These are phyloP conservation scores for Agapornis roseicollis DNA, from an alignment of 2,113 vertebrate species.

Conservation along the genomic window DNA sequence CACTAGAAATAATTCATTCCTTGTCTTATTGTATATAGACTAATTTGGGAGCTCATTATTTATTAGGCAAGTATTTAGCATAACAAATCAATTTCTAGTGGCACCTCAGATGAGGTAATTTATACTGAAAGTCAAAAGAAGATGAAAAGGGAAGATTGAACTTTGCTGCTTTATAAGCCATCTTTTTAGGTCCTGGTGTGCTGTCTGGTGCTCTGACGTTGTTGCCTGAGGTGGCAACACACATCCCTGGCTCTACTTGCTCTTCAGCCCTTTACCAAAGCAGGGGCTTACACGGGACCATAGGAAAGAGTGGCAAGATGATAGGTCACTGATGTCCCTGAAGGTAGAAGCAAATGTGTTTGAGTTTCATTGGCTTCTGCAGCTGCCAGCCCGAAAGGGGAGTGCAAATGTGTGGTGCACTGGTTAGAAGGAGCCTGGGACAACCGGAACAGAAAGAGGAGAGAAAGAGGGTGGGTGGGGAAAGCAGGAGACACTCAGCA, in stretches of 20 bases:
- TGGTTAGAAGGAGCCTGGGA: not conserved
- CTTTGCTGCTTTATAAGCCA: constrained; percentile 5
- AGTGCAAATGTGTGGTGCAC: too few species aligned
- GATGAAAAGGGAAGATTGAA: constrained; percentile 62
- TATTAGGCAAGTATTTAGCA: constrained; percentile 79
- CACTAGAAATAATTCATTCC: constrained; percentile 72
- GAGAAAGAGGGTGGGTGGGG: too few species aligned
- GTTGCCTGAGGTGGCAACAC: not conserved
- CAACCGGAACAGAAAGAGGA: not conserved
- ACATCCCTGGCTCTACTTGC: not conserved
- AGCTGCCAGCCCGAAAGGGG: not conserved
- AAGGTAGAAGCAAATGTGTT: not conserved
- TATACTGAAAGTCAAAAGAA: constrained; percentile 70
- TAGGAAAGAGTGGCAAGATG: not conserved
- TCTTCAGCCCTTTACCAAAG: not conserved
- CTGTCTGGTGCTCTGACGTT: not conserved
- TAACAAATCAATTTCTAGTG: constrained; percentile 76
- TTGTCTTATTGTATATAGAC: constrained; percentile 63
- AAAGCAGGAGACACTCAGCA: not conserved
- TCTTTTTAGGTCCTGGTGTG: not conserved
- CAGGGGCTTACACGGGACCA: not conserved
- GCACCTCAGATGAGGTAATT: constrained; percentile 69
- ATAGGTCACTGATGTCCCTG: not conserved
- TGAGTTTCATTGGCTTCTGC: not conserved
- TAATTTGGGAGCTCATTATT: constrained; percentile 77